Evolutionary conservation across 2,113 vertebrate species (phyloP).

Genomic region (Ictalurus furcatus): DNA sequence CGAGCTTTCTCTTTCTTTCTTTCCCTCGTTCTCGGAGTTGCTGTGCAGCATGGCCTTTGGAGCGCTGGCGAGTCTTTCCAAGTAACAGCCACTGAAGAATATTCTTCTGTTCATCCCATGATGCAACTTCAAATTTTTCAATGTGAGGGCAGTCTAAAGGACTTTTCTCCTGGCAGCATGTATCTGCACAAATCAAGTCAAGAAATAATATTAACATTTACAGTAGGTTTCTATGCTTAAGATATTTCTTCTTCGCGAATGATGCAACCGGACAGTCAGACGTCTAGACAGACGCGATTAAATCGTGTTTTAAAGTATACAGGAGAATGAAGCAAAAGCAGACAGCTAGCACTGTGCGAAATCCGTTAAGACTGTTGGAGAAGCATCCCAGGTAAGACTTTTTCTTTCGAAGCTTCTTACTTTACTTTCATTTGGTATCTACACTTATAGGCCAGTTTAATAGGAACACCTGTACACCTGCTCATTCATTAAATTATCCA

Average conservation of each 20-base stretch:
- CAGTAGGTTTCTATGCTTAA: not conserved
- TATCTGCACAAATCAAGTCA: not conserved
- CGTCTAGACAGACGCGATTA: not conserved
- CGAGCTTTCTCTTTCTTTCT: conserved; percentile 19
- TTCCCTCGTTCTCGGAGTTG: conserved; percentile 24
- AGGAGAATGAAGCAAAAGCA: not conserved
- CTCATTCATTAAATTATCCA: not conserved
- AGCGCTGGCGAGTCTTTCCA: conserved; percentile 22
- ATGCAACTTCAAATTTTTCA: conserved; percentile 6
- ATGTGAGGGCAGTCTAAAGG: not conserved
- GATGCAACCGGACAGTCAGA: not conserved
- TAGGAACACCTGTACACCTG: not conserved
- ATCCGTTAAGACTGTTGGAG: not conserved
- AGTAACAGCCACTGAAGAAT: conserved; percentile 40
- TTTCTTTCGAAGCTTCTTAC: not conserved
- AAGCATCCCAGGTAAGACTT: not conserved
- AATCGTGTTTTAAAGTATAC: not conserved
- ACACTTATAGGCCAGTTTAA: not conserved
- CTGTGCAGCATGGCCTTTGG: conserved; percentile 43
- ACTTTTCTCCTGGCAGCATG: not conserved
- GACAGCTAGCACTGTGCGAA: not conserved
- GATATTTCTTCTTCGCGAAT: not conserved
- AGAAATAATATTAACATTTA: not conserved
- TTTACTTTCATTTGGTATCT: not conserved
- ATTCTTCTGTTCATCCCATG: conserved; percentile 33